Conservation (phyloP, 2,888 invertebrate species). For the Nomada goodeniana region DNA sequence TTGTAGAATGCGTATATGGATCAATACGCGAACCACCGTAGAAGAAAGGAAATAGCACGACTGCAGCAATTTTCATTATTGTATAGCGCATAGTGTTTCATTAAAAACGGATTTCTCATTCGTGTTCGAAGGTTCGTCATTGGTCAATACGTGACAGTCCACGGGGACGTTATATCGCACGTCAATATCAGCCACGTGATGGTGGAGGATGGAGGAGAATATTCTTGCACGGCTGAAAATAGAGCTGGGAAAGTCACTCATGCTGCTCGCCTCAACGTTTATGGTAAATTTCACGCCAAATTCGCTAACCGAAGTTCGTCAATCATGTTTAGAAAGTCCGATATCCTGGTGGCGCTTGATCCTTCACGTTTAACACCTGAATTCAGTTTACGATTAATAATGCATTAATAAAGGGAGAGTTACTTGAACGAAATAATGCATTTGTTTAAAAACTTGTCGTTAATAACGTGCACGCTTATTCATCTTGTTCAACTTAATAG, state of each 20-base stretch:
- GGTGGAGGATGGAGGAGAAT: constrained; percentile 93
- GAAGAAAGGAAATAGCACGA: not conserved
- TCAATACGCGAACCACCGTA: too few relatives aligned
- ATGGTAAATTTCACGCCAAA: constrained; percentile 86
- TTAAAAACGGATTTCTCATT: constrained; percentile 11
- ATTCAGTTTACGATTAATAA: not conserved
- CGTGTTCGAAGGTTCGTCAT: constrained; percentile 88
- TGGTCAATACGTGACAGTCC: constrained; percentile 91
- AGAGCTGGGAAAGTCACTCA: constrained; percentile 90
- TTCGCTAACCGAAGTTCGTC: not conserved
- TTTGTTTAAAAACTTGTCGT: too few relatives aligned
- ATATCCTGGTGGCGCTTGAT: not conserved
- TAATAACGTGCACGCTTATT: too few relatives aligned
- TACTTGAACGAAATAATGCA: not conserved
- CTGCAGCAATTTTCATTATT: not conserved
- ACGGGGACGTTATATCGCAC: constrained; percentile 93
- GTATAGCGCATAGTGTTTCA: not conserved
- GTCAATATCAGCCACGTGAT: constrained; percentile 92
- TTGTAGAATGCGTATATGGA: too few relatives aligned
- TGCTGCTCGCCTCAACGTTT: constrained; percentile 91
- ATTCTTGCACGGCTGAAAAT: constrained; percentile 91
- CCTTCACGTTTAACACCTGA: not conserved
- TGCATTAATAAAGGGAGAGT: not conserved
- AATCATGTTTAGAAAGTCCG: not conserved
- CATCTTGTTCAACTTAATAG: not conserved